Percentiles rank a stretch among this genome's conserved stretches.
Conservation (phyloP, 1,140 invertebrate species). For the Pinna nobilis region DNA sequence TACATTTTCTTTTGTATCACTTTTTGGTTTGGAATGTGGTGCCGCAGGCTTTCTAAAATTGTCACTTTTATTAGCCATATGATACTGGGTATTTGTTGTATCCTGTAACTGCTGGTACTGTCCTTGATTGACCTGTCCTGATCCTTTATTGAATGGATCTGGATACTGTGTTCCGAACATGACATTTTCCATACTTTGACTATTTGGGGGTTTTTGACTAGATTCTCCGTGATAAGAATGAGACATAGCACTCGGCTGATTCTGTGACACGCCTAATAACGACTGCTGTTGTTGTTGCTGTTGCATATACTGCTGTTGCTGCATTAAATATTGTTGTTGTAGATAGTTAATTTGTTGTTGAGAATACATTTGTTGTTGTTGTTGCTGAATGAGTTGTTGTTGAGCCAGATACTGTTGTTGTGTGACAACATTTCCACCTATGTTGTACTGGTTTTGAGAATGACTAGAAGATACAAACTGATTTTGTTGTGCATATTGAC, state of each 20-base stretch:
- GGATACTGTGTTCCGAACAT: neutral
- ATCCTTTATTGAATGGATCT: neutral
- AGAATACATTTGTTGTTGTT: slow-evolving; percentile 43
- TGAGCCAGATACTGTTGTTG: slow-evolving; percentile 38
- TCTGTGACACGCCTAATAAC: neutral
- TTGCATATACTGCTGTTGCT: slow-evolving; percentile 38
- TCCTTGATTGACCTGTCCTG: neutral
- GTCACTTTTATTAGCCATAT: slow-evolving; percentile 8
- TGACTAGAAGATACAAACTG: neutral
- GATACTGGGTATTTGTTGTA: slow-evolving; percentile 20
- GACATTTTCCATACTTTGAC: slow-evolving; percentile 34
- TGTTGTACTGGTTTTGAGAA: slow-evolving; percentile 14
- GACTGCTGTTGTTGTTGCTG: slow-evolving; percentile 43
- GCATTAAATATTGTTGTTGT: slow-evolving; percentile 61
- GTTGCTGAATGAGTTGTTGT: slow-evolving; percentile 50
- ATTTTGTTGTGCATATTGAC: slow-evolving; percentile 14
- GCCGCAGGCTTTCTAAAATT: slow-evolving; percentile 46
- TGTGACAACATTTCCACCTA: neutral
- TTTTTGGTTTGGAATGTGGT: slow-evolving; percentile 37
- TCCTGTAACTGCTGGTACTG: slow-evolving; percentile 17
- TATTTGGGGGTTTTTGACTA: slow-evolving; percentile 5
- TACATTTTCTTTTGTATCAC: slow-evolving; percentile 29
- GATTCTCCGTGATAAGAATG: slow-evolving; percentile 34
- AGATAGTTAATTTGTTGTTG: slow-evolving; percentile 65
- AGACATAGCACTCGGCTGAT: slow-evolving; percentile 13